These are phyloP conservation scores for Habrosyne pyritoides DNA, from an alignment of 2,888 invertebrate species.

Conservation along the genomic window DNA sequence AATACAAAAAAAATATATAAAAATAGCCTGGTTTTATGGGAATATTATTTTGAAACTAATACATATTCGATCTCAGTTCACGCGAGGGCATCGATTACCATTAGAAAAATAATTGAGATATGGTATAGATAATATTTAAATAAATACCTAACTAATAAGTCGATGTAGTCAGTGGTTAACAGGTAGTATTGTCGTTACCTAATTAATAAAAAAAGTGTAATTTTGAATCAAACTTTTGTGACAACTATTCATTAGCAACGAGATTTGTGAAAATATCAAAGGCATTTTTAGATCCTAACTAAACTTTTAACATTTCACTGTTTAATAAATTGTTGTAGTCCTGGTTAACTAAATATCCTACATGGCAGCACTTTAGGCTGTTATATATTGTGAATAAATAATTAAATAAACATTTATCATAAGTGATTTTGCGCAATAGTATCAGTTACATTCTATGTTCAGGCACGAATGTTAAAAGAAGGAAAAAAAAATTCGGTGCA, in stretches of 20 bases:
- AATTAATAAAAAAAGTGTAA: conserved; percentile 52
- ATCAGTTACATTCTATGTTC: conserved; percentile 41
- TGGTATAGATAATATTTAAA: conserved; percentile 76
- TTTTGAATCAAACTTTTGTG: conserved; percentile 54
- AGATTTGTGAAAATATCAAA: conserved; percentile 42
- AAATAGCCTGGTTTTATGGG: conserved; percentile 1
- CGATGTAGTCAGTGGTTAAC: conserved; percentile 79
- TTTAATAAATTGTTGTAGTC: conserved; percentile 46
- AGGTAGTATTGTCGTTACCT: conserved; percentile 79
- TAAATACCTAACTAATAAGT: conserved; percentile 64
- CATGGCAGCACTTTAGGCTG: conserved; percentile 57
- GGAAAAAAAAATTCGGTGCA: conserved; percentile 63
- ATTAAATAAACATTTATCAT: conserved; percentile 36
- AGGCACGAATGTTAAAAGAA: conserved; percentile 53
- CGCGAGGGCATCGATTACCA: conserved; percentile 61
- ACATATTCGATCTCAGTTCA: conserved; percentile 49
- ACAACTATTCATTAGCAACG: conserved; percentile 59
- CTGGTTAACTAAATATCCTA: conserved; percentile 43
- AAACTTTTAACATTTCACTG: conserved; percentile 39
- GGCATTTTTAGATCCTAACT: conserved; percentile 36
- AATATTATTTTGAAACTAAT: conserved; percentile 13
- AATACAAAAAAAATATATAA: not conserved
- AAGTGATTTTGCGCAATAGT: conserved; percentile 58
- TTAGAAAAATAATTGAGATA: conserved; percentile 67
- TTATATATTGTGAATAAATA: conserved; percentile 64